Conservation (phyloP, 1,140 invertebrate species). For the Phymorhynchus buccinoides region DNA sequence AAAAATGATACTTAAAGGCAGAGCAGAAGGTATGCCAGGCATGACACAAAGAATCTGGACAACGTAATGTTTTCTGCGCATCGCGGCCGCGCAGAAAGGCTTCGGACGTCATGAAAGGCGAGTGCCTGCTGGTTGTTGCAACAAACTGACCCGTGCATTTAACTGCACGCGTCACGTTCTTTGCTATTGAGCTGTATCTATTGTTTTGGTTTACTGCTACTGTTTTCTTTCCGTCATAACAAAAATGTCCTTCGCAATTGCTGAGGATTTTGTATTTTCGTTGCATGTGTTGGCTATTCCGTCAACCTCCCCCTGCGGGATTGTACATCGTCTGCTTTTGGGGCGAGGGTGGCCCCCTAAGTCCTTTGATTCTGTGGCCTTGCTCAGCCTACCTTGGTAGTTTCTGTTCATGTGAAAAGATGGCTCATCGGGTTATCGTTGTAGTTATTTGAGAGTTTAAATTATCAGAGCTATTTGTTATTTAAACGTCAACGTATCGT, state of each 20-base stretch:
- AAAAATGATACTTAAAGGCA: conserved; percentile 70
- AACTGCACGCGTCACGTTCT: background rate
- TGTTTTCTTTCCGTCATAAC: background rate
- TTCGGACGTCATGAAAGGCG: conserved; percentile 44
- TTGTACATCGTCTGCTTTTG: background rate
- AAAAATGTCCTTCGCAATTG: background rate
- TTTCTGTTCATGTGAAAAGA: too few species aligned
- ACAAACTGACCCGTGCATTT: conserved; percentile 21
- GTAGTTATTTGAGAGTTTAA: too few species aligned
- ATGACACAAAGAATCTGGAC: conserved; percentile 95
- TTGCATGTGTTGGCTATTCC: conserved; percentile 35
- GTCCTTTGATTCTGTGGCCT: too few species aligned
- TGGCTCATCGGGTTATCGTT: too few species aligned
- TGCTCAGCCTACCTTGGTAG: too few species aligned
- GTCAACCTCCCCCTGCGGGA: conserved; percentile 38
- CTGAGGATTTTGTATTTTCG: background rate
- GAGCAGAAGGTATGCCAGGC: conserved; percentile 93
- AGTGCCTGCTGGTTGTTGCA: background rate
- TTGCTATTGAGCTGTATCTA: background rate
- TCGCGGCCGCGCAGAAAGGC: conserved; percentile 82
- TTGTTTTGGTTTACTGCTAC: background rate
- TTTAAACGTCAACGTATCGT: too few species aligned
- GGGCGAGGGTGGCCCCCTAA: too few species aligned
- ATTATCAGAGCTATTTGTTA: background rate
- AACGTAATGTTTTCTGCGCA: conserved; percentile 89